These are phyloP conservation scores for Zenarchopterus dispar DNA, from an alignment of 2,797 vertebrate genomes.

Conservation along the genomic window DNA sequence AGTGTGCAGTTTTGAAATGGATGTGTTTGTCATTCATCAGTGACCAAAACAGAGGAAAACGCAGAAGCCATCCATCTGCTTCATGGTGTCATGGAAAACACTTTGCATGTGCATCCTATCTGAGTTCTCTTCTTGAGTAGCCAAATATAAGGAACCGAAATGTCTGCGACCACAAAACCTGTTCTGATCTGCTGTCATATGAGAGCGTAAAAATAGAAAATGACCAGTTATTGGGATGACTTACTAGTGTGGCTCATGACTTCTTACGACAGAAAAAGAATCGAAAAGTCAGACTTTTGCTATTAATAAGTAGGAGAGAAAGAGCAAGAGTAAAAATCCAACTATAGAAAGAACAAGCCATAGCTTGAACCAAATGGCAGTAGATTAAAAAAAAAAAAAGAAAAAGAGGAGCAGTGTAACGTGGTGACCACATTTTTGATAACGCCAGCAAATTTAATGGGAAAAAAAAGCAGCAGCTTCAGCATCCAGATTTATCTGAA, in stretches of 20 bases:
- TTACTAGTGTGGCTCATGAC: slow-evolving; percentile 2
- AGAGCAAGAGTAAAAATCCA: slow-evolving; percentile 1
- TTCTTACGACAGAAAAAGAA: slow-evolving; percentile 23
- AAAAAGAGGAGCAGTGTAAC: neutral
- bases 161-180: slow-evolving; percentile 2
- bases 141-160: slow-evolving; percentile 41
- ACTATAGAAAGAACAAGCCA: neutral
- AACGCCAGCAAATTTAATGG: slow-evolving; percentile 27
- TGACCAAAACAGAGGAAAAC: slow-evolving; percentile 5
- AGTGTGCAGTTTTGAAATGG: slow-evolving; percentile 13
- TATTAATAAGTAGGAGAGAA: slow-evolving; percentile 1
- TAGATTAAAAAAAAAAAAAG: neutral
- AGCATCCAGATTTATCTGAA: slow-evolving; percentile 46
- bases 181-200: slow-evolving; percentile 16
- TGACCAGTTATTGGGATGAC: slow-evolving; percentile 13
- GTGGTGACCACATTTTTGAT: slow-evolving; percentile 24
- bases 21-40: slow-evolving; percentile 18
- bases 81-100: too few species aligned
- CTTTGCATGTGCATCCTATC: too few species aligned
- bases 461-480: slow-evolving; percentile 37
- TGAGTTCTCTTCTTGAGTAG: neutral
- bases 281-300: neutral
- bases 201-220: slow-evolving; percentile 29
- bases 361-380: neutral
- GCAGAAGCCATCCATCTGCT: neutral